Conservation (phyloP, 2,888 invertebrate genomes). For the Hesperia comma region DNA sequence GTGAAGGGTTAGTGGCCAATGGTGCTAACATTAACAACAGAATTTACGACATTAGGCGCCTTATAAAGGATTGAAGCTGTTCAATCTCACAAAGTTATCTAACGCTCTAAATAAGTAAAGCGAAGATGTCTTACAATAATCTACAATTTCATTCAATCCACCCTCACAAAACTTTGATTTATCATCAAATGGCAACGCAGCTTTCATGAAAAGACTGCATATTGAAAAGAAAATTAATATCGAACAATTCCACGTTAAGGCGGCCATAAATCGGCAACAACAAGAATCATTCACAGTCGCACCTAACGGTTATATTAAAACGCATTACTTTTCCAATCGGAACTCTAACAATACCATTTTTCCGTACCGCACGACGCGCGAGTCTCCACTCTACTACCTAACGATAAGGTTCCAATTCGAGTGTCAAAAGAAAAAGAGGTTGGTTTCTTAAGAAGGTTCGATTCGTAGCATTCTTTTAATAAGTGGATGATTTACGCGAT, state of each 20-base stretch:
- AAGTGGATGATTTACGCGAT: constrained; percentile 80
- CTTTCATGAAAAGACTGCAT: constrained; percentile 37
- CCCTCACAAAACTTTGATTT: constrained; percentile 21
- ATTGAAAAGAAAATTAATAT: constrained; percentile 45
- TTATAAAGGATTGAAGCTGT: not conserved
- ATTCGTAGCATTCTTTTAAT: constrained; percentile 79
- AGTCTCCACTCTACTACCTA: constrained; percentile 40
- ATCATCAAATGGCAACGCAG: constrained; percentile 23
- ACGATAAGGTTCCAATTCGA: constrained; percentile 42
- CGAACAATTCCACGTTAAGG: constrained; percentile 40
- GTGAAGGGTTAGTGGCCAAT: no score
- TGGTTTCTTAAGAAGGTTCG: constrained; percentile 72
- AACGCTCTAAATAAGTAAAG: no score
- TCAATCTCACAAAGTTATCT: not conserved
- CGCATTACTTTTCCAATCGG: constrained; percentile 58
- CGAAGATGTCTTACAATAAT: not conserved
- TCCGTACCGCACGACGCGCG: not conserved
- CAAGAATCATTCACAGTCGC: constrained; percentile 63
- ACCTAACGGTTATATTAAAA: constrained; percentile 56
- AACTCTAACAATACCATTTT: constrained; percentile 48
- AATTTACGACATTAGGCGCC: no score
- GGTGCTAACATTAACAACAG: no score
- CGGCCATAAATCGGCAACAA: constrained; percentile 55
- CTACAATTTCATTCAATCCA: not conserved
- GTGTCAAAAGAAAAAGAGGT: constrained; percentile 48